Evolutionary conservation across 2,888 invertebrate genomes (phyloP), one percentile per base, ranked within the genome.

Genomic region (Ashinkailepas kermadecensis): DNA sequence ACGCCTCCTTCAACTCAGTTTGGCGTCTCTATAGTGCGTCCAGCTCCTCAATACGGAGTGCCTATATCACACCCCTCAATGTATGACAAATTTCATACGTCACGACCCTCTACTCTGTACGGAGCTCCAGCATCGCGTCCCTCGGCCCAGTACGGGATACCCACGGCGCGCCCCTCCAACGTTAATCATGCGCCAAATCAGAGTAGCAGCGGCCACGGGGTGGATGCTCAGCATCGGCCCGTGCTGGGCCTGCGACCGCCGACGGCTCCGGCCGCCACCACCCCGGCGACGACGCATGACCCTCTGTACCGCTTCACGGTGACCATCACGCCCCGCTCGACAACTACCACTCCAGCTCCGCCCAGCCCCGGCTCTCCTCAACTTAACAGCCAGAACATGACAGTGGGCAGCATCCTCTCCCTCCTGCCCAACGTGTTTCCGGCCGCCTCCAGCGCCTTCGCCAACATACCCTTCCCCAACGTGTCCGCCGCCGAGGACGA

Each of bases 391-490:
- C 54, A 74, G 15, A 74, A 74, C 54, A 39, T 74, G 54, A 74
- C 74, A 6, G 74, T 74, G 21, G 74, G 54, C 54, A 74, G 74
- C 74, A 74, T 74, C 74, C 74, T 74, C 23, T 54, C 74, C 18
- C 54, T 74, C 21, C 74, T 74, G 74, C 74, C 74, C 54, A 74
- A 74, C 54, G 74, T 74, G 21, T 74, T 74, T 54, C 74, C 74
- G 54, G 74, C 74, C 18, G 74, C 74, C 1, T 25, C 74, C 21
- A 74, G 54, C 54, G 74, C 74, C 54, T 74, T 74, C 21, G 54
- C 15, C 54, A 54, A 18, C 54, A 18, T 74, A 8, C 74, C 74
- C 39, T 74, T 74, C 54, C 74, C 74, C 15, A 74, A 74, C 21
- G 74, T 74, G 6, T 74, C 74, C 18, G 74, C 74, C 54, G 74